Base-by-base conservation (phyloP, 30 jellyfish, hydroid and myxozoan species). In the Aurelia sp. region DNA sequence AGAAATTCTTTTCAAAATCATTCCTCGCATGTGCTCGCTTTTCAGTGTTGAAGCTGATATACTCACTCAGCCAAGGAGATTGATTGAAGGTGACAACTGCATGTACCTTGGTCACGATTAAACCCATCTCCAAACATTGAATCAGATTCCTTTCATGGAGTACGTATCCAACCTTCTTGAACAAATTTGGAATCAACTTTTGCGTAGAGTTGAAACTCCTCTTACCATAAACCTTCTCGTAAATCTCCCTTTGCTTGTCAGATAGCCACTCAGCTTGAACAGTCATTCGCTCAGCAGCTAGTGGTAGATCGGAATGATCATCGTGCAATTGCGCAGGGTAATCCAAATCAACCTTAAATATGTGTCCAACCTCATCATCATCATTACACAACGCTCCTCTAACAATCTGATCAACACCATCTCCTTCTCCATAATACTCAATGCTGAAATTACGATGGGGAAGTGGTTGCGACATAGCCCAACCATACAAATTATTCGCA, bases 1-100 rank as follows among this genome's bases (percentile, higher is more conserved):
- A 55, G 18, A 67, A 22, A 17, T 65, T 72, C 50, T 81, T 0
- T 8, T 67, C 88, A 27, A 67, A 64, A 5, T 81, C 87, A 0
- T 81, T 81, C 22, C 9, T 51, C 1, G 91, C 77, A 88, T 81
- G 76, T 64, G 67, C 15, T n/a, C 31, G 11, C 30, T 44, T 24
- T 67, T 67, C 53, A 13, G 67, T 6, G 50, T 38, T 38, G 9
- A 38, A 38, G 9, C 3, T 0, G 50, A 38, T 38, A 8, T 38
- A 38, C 10, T 20, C 24, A 21, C 61, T 24, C 88, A 4, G 13
- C 60, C 88, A 81, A 3, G 41, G 63, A 0, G 50, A 8, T 40
- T 81, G 87, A 2, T 67, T 82, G 17, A 81, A 81, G 22, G 48
- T 16, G 10, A 81, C 51, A 16, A 47, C 77, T 16, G 75, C 30